Base-by-base conservation (phyloP, 64 coral and sea anemone genomes). In the Montipora capricornis region DNA sequence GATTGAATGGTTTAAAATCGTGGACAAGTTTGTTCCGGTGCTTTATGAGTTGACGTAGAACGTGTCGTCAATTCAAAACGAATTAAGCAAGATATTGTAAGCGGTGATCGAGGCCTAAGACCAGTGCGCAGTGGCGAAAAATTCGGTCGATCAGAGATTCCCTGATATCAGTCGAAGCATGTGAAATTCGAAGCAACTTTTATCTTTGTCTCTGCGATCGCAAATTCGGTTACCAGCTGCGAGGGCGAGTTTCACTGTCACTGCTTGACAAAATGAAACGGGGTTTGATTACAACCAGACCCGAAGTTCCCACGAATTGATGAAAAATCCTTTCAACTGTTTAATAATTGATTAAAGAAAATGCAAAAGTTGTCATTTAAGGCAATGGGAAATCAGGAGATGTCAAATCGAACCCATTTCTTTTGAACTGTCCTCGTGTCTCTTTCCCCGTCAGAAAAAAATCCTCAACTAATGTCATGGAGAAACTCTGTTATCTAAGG, bases 321-420 rank as follows among this genome's bases (percentile, higher is more conserved):
- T 86, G 82, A 71, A 37, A 86, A 70, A 86, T 70, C 16, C 19
- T 44, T 50, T 86, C 68, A 86, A 86, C 66, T n/a, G 26, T 71
- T 86, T 86, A 86, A 86, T 86, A 51, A 86, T 86, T 86, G 82
- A 86, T 86, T 73, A n/a, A 17, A 47, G 3, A 86, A 86, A 50
- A 86, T 86, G 62, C 66, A 86, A 86, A 70, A 86, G 66, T 86
- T 86, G 82, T 86, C 82, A 73, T 50, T 5, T 45, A 68, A 70
- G 44, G 68, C 50, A 86, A 86, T 86, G 82, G 62, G 15, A 71
- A 86, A 71, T 50, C 17, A 16, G 66, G 12, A 49, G 64, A 9
- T 20, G 48, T 49, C 47, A 84, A 11, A 86, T 45, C 47, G 47
- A 86, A 49, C 16, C 0, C 6, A 46, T 68, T 6, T 45, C 14